Evolutionary conservation across 2,797 vertebrate species (phyloP).

Genomic region (Mus minutoides): DNA sequence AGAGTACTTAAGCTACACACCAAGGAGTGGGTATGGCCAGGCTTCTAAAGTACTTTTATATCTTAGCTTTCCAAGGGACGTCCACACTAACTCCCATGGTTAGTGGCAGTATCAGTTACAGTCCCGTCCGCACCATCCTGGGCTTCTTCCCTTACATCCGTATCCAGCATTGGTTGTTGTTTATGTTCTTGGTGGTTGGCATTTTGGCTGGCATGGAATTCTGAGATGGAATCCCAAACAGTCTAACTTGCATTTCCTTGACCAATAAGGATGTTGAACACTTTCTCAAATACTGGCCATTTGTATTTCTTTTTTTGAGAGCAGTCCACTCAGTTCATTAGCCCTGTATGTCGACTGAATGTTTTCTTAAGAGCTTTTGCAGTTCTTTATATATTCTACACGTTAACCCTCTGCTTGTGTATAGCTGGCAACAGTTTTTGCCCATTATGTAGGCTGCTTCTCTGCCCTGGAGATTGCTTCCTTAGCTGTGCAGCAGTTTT

Average conservation of each 20-base stretch:
- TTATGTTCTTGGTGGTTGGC: neutral
- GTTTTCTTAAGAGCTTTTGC: neutral
- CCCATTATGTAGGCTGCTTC: neutral
- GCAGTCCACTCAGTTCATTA: neutral
- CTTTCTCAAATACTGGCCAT: neutral
- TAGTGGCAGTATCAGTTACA: neutral
- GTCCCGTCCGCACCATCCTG: neutral
- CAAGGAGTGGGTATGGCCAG: neutral
- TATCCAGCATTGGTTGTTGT: neutral
- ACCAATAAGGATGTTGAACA: neutral
- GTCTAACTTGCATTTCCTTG: neutral
- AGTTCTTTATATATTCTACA: neutral
- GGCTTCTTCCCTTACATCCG: too few relatives aligned
- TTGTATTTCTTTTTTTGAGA: neutral
- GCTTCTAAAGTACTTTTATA: neutral
- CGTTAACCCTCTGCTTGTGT: neutral
- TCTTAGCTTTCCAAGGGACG: neutral
- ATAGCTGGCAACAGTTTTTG: neutral
- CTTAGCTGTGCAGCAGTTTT: neutral
- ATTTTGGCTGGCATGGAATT: neutral
- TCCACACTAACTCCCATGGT: too few relatives aligned
- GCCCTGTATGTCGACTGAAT: neutral
- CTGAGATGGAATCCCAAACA: neutral
- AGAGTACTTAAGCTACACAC: neutral
- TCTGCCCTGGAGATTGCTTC: neutral